phyloP scores from a whole-genome alignment of 1,140 invertebrate genomes.

The Brachionus asplanchnoidis region DNA sequence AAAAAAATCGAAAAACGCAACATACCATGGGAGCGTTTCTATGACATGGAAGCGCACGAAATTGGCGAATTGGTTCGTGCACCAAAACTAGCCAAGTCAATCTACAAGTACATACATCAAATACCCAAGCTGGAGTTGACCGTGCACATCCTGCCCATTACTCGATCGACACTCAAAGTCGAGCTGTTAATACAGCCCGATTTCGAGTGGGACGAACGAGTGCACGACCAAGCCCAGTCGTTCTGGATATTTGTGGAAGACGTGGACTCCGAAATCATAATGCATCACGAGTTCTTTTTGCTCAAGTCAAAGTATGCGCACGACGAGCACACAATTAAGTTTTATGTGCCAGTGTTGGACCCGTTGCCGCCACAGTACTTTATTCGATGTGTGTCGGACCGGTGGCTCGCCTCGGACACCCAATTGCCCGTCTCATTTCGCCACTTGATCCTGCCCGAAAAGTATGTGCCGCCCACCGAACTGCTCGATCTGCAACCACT shows the following conservation, averaged over 20 bases:
- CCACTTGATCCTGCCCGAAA: constrained; percentile 93
- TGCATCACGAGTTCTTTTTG: constrained; percentile 96
- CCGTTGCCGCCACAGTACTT: constrained; percentile 97
- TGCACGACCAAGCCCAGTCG: constrained; percentile 67
- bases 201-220: constrained; percentile 97
- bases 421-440: constrained; percentile 93
- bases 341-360: constrained; percentile 97
- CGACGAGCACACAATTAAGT: constrained; percentile 93
- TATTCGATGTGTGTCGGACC: constrained; percentile 66
- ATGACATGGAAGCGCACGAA: constrained; percentile 92
- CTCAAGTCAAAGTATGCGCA: constrained; percentile 84
- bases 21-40: constrained; percentile 66
- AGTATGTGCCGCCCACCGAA: constrained; percentile 94
- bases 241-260: constrained; percentile 99
- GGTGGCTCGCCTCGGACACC: constrained; percentile 74
- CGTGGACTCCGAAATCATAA: constrained; percentile 83
- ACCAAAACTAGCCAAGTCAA: constrained; percentile 91
- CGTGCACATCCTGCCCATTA: constrained; percentile 95
- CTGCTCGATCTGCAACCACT: constrained; percentile 93
- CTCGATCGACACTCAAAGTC: constrained; percentile 82
- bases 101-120: constrained; percentile 95
- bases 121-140: constrained; percentile 90
- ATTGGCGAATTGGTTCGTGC: constrained; percentile 92
- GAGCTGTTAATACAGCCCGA: constrained; percentile 97
- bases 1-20: constrained; percentile 96